Evolutionary conservation across 2,797 vertebrate genomes (phyloP).

Genomic region (Petrocephalus schoutedeni): DNA sequence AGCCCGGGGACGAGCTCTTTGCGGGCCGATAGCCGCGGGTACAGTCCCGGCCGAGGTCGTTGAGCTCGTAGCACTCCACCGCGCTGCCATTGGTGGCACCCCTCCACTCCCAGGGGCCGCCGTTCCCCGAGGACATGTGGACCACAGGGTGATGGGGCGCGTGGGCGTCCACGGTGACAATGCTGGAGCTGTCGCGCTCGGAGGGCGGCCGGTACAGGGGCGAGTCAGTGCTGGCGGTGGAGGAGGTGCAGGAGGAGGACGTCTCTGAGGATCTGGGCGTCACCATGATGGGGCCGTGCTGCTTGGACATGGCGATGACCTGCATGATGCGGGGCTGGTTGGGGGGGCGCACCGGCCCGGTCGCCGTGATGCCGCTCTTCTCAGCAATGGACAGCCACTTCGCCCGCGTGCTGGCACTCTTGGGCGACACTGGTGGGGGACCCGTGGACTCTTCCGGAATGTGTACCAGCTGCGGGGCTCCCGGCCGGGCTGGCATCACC

Average conservation of each 20-base stretch:
- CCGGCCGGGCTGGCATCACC: conserved; percentile 72
- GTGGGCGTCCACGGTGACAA: conserved; percentile 81
- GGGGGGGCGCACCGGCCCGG: conserved; percentile 50
- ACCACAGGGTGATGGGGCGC: conserved; percentile 80
- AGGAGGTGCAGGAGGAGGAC: conserved; percentile 70
- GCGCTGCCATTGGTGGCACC: conserved; percentile 53
- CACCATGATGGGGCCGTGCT: conserved; percentile 65
- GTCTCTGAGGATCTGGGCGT: conserved; percentile 75
- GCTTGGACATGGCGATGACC: conserved; percentile 88
- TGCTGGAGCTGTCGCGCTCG: conserved; percentile 72
- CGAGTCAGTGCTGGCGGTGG: conserved; percentile 77
- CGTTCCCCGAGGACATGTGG: conserved; percentile 61
- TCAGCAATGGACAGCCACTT: conserved; percentile 90
- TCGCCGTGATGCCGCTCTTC: conserved; percentile 58
- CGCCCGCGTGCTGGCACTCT: conserved; percentile 73
- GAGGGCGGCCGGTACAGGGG: conserved; percentile 74
- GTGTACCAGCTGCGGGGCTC: conserved; percentile 65
- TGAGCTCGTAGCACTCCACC: conserved; percentile 65
- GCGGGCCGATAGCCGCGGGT: conserved; percentile 61
- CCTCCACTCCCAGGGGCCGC: conserved; percentile 74
- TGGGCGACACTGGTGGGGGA: conserved; percentile 61
- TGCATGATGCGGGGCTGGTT: conserved; percentile 85
- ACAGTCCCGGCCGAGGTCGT: conserved; percentile 65
- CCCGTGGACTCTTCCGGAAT: conserved; percentile 74
- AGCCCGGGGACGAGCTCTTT: conserved; percentile 64